Conservation (phyloP, 2,888 invertebrate species). For the Agonopterix subpropinquella region DNA sequence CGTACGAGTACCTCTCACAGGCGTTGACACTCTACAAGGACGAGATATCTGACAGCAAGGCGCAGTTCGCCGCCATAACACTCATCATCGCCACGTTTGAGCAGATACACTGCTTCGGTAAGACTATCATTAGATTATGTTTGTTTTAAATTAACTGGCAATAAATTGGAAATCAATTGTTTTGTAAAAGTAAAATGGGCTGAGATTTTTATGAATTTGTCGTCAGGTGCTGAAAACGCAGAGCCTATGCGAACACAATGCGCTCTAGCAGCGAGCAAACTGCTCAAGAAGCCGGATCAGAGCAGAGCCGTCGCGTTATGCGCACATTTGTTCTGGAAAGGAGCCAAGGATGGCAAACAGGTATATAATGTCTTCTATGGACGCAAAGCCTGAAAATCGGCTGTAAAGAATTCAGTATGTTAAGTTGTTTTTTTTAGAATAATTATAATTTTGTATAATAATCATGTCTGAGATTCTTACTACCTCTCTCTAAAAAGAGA, state of each 20-base stretch:
- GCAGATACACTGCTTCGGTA: conserved; percentile 92
- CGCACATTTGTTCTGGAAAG: conserved; percentile 98
- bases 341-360: conserved; percentile 74
- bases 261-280: conserved; percentile 95
- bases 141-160: no score
- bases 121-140: no score
- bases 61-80: conserved; percentile 96
- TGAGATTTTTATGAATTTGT: no score
- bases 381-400: no score
- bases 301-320: conserved; percentile 95
- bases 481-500: no score
- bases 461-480: no score
- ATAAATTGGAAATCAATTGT: no score
- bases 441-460: no score
- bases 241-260: conserved; percentile 97
- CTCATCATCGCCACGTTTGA: conserved; percentile 97
- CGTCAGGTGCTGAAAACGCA: conserved; percentile 89
- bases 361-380: conserved; percentile 18
- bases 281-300: conserved; percentile 98
- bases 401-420: no score
- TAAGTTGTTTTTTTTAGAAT: no score
- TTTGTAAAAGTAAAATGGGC: no score
- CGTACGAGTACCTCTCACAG: conserved; percentile 97
- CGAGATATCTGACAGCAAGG: conserved; percentile 97
- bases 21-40: conserved; percentile 99